phyloP scores from a whole-genome alignment of 2,797 vertebrate genomes.

The Notolepis coatsorum region DNA sequence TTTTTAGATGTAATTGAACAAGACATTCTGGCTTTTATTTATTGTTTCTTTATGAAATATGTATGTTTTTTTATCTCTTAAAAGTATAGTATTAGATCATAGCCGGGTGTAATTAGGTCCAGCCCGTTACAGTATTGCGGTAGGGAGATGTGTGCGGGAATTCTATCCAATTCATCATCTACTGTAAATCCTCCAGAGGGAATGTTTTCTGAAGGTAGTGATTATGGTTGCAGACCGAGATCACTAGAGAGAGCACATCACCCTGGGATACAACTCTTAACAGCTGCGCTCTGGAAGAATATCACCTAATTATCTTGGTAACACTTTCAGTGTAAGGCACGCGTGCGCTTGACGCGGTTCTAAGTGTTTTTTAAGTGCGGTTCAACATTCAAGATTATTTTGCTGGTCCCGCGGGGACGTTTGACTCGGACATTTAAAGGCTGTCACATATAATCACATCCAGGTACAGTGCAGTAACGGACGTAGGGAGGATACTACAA shows the following conservation, averaged over 20 bases:
- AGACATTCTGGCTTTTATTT: constrained; percentile 1
- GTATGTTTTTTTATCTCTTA: background rate
- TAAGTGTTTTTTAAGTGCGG: too few species aligned
- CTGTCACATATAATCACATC: too few species aligned
- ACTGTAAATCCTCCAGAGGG: constrained; percentile 6
- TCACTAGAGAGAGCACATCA: background rate
- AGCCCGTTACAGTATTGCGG: background rate
- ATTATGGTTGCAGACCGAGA: constrained; percentile 1
- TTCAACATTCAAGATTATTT: too few species aligned
- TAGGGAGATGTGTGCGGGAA: constrained; percentile 5
- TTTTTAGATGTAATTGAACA: constrained; percentile 22
- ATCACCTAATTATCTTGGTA: too few species aligned
- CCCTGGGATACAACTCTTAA: too few species aligned
- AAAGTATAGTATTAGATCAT: constrained; percentile 1
- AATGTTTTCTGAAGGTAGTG: background rate
- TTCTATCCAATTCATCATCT: constrained; percentile 12
- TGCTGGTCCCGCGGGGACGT: too few species aligned
- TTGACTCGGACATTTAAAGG: too few species aligned
- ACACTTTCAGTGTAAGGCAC: too few species aligned
- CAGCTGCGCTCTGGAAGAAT: too few species aligned
- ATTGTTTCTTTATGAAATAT: constrained; percentile 23
- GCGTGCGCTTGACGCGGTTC: too few species aligned
- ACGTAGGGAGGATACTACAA: too few species aligned
- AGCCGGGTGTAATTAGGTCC: background rate
- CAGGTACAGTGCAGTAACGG: too few species aligned